Evolutionary conservation across 2,888 invertebrate genomes (phyloP).

Genomic region (Dasypolia templi): DNA sequence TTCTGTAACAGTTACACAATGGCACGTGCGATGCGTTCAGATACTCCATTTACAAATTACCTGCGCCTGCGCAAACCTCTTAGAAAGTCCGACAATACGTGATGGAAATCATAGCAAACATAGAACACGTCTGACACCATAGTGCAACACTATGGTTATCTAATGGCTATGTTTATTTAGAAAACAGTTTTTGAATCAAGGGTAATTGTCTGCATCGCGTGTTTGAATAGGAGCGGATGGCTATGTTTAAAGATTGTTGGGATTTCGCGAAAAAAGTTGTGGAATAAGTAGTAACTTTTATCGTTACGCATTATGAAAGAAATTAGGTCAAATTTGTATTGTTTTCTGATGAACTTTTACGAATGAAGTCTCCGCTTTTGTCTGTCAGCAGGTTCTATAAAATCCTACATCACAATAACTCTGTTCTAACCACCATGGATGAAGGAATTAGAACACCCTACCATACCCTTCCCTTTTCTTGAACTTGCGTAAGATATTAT

Average conservation of each 20-base stretch:
- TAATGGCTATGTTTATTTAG: conserved; percentile 64
- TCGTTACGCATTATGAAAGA: conserved; percentile 1
- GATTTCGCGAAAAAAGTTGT: conserved; percentile 22
- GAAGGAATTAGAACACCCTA: not conserved
- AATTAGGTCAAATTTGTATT: conserved; percentile 7
- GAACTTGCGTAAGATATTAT: not conserved
- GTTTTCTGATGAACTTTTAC: not conserved
- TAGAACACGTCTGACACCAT: conserved; percentile 50
- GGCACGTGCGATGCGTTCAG: conserved; percentile 71
- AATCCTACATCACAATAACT: not conserved
- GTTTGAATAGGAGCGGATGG: conserved; percentile 37
- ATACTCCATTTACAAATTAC: conserved; percentile 68
- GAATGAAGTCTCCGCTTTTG: not conserved
- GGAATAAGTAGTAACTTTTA: conserved; percentile 20
- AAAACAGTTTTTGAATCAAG: conserved; percentile 61
- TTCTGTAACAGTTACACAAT: conserved; percentile 72
- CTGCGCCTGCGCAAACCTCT: conserved; percentile 70
- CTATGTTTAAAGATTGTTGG: not conserved
- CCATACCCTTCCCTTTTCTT: not conserved
- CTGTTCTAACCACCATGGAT: not conserved
- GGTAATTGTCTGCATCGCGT: conserved; percentile 61
- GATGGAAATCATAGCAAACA: conserved; percentile 75
- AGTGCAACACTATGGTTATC: conserved; percentile 60
- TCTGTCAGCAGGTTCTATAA: not conserved
- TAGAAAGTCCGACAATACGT: conserved; percentile 81